These are phyloP conservation scores for Acanthosepion pharaonis DNA, from an alignment of 2,888 invertebrate species.

Conservation along the genomic window DNA sequence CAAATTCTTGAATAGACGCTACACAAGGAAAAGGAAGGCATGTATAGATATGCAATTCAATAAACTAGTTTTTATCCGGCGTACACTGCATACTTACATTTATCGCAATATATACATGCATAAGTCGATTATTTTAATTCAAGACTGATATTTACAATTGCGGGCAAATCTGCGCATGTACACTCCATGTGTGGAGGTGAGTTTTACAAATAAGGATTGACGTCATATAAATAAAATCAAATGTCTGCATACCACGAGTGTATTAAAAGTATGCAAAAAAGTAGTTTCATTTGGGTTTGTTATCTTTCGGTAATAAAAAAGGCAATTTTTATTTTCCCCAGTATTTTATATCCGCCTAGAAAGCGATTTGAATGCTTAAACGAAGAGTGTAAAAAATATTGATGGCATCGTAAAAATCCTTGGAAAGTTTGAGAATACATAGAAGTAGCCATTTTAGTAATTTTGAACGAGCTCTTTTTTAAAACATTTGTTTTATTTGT, in stretches of 20 bases:
- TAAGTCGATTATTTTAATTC: too few relatives aligned
- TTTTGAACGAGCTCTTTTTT: background rate
- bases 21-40: too few relatives aligned
- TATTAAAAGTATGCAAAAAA: background rate
- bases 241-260: background rate
- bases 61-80: too few relatives aligned
- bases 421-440: slow-evolving; percentile 2
- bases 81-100: too few relatives aligned
- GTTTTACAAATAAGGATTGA: background rate
- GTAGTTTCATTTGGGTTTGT: too few relatives aligned
- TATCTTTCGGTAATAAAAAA: background rate
- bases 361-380: background rate
- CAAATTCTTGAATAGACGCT: too few relatives aligned
- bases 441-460: background rate
- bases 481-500: background rate
- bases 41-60: too few relatives aligned
- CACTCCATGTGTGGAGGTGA: background rate
- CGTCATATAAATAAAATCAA: background rate
- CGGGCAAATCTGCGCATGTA: too few relatives aligned
- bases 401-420: background rate
- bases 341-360: background rate
- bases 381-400: background rate
- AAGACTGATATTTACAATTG: too few relatives aligned
- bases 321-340: background rate
- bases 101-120: too few relatives aligned